Base-by-base conservation (phyloP, 2,888 invertebrate species). In the Agrotis ipsilon region DNA sequence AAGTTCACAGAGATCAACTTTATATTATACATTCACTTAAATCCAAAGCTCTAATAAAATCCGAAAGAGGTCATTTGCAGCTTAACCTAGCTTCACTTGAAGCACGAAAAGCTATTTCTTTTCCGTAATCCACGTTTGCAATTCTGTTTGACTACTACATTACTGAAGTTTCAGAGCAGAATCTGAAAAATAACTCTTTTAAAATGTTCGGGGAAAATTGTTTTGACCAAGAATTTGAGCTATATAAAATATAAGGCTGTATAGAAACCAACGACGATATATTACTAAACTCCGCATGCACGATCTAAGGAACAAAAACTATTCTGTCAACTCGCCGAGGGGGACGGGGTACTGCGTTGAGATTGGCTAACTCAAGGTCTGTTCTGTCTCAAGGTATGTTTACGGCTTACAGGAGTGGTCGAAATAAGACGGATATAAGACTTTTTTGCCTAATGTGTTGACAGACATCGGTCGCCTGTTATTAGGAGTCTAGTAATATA, bases 41-140 rank as follows among this genome's bases (percentile, higher is more conserved):
- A 66, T 46, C 32, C 46, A 39, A 69, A 77, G 54, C 59, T 73
- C 45, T 55, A 78, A 81, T 69, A 62, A 73, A 81, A 74, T 49
- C 49, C 14, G 18, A 69, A 68, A 18, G 58, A 75, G 67, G 71
- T 67, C 67, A 67, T 82, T 82, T 72, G 43, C 68, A 73, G 72
- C 64, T 78, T 75, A 75, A 67, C 72, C 72, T 55, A 72, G 64
- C 19, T 71, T 55, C 46, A 58, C 67, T 73, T 69, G 59, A 60
- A 68, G 62, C 71, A 68, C 52, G 58, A 69, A 76, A 71, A 62
- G 52, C 67, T 76, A 61, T 69, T 57, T 65, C 24, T 61, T 67
- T 68, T 71, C 27, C 27, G 60, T 71, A 61, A 71, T 70, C 72
- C 61, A 57, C 21, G 45, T 69, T 59, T 49, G 21, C 58, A 51